phyloP scores from a whole-genome alignment of 2,113 vertebrate species.

The Indicator maculatus region DNA sequence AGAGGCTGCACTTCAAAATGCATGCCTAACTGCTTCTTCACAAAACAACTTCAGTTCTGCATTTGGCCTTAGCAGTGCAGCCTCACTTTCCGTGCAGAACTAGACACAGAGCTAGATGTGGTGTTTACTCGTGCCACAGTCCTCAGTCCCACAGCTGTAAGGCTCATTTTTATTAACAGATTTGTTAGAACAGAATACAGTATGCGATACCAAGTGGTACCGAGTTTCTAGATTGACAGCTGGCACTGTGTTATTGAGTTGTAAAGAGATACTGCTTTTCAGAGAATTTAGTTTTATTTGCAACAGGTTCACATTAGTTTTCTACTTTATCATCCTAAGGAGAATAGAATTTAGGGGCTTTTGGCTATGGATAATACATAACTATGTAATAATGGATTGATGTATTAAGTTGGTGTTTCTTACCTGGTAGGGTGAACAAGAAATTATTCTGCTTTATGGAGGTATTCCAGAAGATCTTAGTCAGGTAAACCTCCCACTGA shows the following conservation, averaged over 20 bases:
- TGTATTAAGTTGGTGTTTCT: constrained; percentile 35
- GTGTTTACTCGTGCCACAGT: background rate
- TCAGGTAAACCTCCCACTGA: constrained; percentile 39
- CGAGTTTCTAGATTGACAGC: background rate
- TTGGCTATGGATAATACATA: constrained; percentile 4
- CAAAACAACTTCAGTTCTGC: background rate
- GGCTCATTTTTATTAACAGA: constrained; percentile 5
- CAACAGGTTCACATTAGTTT: background rate
- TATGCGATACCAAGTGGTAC: background rate
- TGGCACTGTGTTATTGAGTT: background rate
- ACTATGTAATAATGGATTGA: constrained; percentile 6
- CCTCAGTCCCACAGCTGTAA: background rate
- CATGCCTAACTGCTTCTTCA: background rate
- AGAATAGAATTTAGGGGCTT: constrained; percentile 13
- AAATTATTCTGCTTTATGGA: constrained; percentile 31
- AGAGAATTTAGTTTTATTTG: constrained; percentile 35
- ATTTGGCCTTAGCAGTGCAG: background rate
- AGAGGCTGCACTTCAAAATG: background rate
- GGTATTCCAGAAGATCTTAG: constrained; percentile 8
- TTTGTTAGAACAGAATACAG: constrained; percentile 19
- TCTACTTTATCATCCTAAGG: constrained; percentile 15
- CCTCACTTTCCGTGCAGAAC: background rate
- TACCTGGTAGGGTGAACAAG: constrained; percentile 26
- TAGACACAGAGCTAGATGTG: background rate
- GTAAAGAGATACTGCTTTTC: constrained; percentile 9